Evolutionary conservation across 2,888 invertebrate species (phyloP).

Genomic region (Chymomyza amoena): DNA sequence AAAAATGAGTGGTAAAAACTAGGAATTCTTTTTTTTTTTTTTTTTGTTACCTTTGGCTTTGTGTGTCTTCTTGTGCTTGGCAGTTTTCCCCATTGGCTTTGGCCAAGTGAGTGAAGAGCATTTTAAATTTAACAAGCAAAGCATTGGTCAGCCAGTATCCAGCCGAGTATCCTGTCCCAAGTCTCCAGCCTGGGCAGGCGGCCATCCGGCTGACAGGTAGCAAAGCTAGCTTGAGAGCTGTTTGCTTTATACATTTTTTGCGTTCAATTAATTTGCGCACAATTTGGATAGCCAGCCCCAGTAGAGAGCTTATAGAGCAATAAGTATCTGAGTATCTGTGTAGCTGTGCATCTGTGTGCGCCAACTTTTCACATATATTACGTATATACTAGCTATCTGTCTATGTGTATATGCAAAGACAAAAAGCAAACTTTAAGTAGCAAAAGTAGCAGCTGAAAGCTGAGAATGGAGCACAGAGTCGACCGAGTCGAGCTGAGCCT

Average conservation of each 20-base stretch:
- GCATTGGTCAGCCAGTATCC: slow-evolving; percentile 52
- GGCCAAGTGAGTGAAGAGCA: slow-evolving; percentile 51
- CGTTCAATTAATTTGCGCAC: slow-evolving; percentile 73
- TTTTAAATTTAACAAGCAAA: slow-evolving; percentile 67
- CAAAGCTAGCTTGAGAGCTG: slow-evolving; percentile 7
- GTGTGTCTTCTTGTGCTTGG: slow-evolving; percentile 10
- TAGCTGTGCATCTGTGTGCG: too few species aligned
- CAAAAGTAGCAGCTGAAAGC: slow-evolving; percentile 51
- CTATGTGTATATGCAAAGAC: slow-evolving; percentile 55
- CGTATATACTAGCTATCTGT: slow-evolving; percentile 5
- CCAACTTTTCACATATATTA: slow-evolving; percentile 41
- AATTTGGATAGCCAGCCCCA: slow-evolving; percentile 52
- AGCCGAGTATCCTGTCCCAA: not conserved
- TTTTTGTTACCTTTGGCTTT: slow-evolving; percentile 12
- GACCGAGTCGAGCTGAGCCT: slow-evolving; percentile 9
- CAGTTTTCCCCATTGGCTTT: slow-evolving; percentile 33
- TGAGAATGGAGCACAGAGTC: too few species aligned
- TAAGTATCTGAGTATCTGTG: not conserved
- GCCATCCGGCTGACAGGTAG: too few species aligned
- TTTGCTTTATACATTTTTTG: slow-evolving; percentile 69
- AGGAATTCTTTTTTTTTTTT: slow-evolving; percentile 25
- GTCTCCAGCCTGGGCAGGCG: slow-evolving; percentile 7
- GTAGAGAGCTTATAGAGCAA: slow-evolving; percentile 12
- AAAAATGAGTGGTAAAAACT: slow-evolving; percentile 62
- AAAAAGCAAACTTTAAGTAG: slow-evolving; percentile 72